Base-by-base conservation (phyloP, 2,888 invertebrate species). In the Calephelis perditalis region DNA sequence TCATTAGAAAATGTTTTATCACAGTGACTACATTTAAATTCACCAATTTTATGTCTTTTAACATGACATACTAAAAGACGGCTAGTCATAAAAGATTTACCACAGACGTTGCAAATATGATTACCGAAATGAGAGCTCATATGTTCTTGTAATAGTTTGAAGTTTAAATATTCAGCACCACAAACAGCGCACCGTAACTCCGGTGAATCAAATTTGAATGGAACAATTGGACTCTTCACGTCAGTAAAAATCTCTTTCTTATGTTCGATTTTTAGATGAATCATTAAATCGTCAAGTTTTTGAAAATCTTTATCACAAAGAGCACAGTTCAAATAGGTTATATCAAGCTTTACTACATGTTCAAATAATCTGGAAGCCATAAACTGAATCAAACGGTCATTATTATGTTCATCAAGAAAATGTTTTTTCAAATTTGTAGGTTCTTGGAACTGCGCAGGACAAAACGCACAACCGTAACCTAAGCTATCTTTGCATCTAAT, bases 101-200 rank as follows among this genome's bases (percentile, higher is more conserved):
- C 75, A 57, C 84, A 82, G 37, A 75, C 69, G 3, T 74, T 71
- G 55, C 85, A 85, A 6, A 76, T 65, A 56, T 77, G 81, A 62
- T 83, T 81, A 3, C 76, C 73, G 36, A 74, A 84, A 70, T 85
- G 85, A 0, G 72, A 69, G 60, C 81, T 83, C 84, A 86, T 85
- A 52, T 85, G 85, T 58, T 82, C 81, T 44, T 80, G 79, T 1
- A 85, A 63, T 0, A 76, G 68, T 66, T 84, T 83, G 60, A 86
- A 86, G 0, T 73, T 76, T 5, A 67, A 65, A 62, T 77, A 82
- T 15, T 71, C 72, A 0, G 68, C 62, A 0, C 67, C 62, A 61
- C 86, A 86, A 0, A 81, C 71, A 0, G 75, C 76, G 63, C 85
- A 86, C 15, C 69, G 70, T 6, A 84, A 61, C 45, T 74, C 71